Evolutionary conservation across 2,797 vertebrate genomes (phyloP).

Genomic region (Intellagama lesueurii): DNA sequence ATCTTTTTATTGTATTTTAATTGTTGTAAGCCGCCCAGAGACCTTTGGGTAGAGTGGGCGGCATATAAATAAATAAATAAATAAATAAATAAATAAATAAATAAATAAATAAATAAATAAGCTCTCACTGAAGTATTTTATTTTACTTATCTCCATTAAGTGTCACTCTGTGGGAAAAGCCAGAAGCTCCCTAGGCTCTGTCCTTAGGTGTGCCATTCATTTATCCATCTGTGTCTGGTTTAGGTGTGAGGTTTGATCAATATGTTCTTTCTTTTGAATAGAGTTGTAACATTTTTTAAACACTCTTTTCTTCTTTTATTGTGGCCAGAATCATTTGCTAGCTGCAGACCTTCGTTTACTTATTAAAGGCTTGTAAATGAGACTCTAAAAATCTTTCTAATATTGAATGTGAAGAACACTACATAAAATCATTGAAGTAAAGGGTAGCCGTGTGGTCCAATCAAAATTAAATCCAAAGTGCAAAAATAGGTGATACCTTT

Average conservation of each 20-base stretch:
- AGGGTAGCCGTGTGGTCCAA: too few relatives aligned
- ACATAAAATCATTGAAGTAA: neutral
- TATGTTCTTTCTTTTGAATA: neutral
- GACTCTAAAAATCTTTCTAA: neutral
- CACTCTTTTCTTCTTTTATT: neutral
- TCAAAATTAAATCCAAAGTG: too few relatives aligned
- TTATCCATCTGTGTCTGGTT: neutral
- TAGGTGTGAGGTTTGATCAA: neutral
- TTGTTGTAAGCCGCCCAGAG: too few relatives aligned
- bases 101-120: too few relatives aligned
- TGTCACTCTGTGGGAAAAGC: neutral
- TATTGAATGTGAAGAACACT: neutral
- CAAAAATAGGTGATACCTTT: too few relatives aligned
- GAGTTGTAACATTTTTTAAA: neutral
- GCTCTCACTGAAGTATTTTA: neutral
- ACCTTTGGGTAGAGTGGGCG: too few relatives aligned
- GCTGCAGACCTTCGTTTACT: neutral
- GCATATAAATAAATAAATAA: too few relatives aligned
- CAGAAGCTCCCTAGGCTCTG: neutral
- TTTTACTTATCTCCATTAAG: neutral
- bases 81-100: too few relatives aligned
- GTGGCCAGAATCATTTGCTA: neutral
- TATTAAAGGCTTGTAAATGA: slow-evolving; percentile 24
- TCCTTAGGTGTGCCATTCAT: neutral
- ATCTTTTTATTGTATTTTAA: too few relatives aligned